These are phyloP conservation scores for Piprites chloris DNA, from an alignment of 2,113 vertebrate species.

Conservation along the genomic window DNA sequence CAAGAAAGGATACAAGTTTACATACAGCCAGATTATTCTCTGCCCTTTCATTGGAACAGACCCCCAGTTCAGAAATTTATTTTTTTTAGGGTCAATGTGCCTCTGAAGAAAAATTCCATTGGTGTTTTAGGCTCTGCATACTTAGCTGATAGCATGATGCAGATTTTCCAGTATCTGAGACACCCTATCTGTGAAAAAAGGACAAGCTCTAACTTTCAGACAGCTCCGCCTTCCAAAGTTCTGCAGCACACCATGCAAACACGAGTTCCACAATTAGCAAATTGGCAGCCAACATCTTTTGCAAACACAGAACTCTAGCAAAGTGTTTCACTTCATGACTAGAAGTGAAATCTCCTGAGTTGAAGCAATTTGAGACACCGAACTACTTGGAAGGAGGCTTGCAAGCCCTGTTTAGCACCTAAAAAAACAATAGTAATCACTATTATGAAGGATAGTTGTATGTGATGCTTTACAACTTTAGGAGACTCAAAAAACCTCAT, in stretches of 20 bases:
- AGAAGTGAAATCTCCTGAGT: background rate
- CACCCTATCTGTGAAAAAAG: background rate
- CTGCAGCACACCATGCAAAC: background rate
- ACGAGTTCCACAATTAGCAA: background rate
- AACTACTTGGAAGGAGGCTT: background rate
- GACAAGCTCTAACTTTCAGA: background rate
- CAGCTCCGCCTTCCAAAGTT: background rate
- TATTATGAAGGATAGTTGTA: background rate
- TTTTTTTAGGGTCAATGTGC: background rate
- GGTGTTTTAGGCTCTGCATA: background rate
- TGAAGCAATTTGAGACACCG: background rate
- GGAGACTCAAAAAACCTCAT: background rate
- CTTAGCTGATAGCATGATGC: fast-evolving
- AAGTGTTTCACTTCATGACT: background rate
- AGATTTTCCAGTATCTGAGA: background rate
- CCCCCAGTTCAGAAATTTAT: background rate
- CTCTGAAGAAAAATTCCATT: background rate
- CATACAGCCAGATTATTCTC: background rate
- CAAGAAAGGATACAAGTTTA: background rate
- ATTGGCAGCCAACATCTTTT: background rate
- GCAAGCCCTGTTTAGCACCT: background rate
- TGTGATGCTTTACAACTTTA: background rate
- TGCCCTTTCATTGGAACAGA: background rate
- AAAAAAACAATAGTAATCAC: background rate
- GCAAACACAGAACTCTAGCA: background rate